Evolutionary conservation across 2,113 vertebrate genomes (phyloP), one percentile per base, ranked within the genome.

Genomic region (Trogon surrucura): DNA sequence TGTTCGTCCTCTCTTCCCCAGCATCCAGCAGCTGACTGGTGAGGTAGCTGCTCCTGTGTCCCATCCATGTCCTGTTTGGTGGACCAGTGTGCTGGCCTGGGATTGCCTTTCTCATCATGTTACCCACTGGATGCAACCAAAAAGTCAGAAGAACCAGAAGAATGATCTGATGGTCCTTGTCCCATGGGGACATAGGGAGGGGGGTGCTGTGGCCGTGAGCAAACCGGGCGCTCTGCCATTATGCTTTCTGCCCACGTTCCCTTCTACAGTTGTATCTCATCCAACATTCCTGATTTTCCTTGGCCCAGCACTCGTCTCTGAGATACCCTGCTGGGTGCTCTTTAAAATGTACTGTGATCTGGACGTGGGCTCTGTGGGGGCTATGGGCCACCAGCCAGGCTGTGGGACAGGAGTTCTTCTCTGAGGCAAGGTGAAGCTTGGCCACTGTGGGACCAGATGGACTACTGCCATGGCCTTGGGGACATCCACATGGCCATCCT

Each of bases 231-330:
- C 58, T 88, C 38, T 64, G 71, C 80, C 1, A 9, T 22, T 69
- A 16, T 2, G 6, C 22, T 41, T 92, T 50, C 56, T 91, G 85
- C 85, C 58, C 73, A 27, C 6, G 3, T 14, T 20, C 27, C 34
- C n/a, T 94, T 95, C 74, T 79, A 10, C 70, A 41, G 47, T 17
- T 86, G 60, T 64, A 54, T 69, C 83, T 77, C 1, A 0, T 88
- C 84, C 93, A 92, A 57, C 95, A 86, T 94, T 94, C 80, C 82
- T 74, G 38, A 73, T 80, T 88, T 81, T 79, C 88, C 92, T 85
- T 93, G 85, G 95, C 77, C 83, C 73, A 67, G 73, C 58, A 41
- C 50, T 85, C 36, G 3, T 80, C 77, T 89, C 88, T 47, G 73
- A 62, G 71, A 51, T 54, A 70, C 66, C 62, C 50, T 14, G 50